Conservation (phyloP, 2,113 vertebrate species). For the Myocastor coypus region DNA sequence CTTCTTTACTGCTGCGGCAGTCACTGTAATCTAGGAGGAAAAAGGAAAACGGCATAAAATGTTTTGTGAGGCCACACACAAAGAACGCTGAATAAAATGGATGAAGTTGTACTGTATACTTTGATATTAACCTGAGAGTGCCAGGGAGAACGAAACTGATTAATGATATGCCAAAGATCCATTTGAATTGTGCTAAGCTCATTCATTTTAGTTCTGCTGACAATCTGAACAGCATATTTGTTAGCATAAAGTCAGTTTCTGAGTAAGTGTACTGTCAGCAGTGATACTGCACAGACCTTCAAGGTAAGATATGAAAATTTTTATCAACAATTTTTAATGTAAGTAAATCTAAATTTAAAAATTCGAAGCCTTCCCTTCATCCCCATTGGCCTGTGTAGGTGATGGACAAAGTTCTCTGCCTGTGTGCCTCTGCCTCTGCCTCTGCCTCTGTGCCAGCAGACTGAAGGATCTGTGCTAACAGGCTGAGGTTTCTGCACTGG, state of each 20-base stretch:
- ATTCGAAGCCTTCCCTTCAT: not conserved
- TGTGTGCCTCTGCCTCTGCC: not conserved
- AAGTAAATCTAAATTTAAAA: conserved; percentile 63
- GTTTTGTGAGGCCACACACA: conserved; percentile 56
- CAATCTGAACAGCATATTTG: conserved; percentile 66
- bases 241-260: conserved; percentile 71
- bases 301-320: conserved; percentile 34
- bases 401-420: not conserved
- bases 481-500: no score
- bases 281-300: conserved; percentile 34
- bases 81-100: conserved; percentile 74
- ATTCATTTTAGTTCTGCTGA: conserved; percentile 77
- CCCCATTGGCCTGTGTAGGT: not conserved
- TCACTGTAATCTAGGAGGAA: not conserved
- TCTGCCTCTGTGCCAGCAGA: not conserved
- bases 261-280: conserved; percentile 71
- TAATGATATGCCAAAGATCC: conserved; percentile 67
- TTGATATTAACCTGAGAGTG: conserved; percentile 70
- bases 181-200: conserved; percentile 76
- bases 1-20: not conserved
- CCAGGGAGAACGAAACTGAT: conserved; percentile 76
- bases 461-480: no score
- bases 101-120: not conserved
- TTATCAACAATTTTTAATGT: conserved; percentile 66
- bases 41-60: not conserved